phyloP scores from a whole-genome alignment of 2,888 invertebrate genomes.

The Brachyptera putata region DNA sequence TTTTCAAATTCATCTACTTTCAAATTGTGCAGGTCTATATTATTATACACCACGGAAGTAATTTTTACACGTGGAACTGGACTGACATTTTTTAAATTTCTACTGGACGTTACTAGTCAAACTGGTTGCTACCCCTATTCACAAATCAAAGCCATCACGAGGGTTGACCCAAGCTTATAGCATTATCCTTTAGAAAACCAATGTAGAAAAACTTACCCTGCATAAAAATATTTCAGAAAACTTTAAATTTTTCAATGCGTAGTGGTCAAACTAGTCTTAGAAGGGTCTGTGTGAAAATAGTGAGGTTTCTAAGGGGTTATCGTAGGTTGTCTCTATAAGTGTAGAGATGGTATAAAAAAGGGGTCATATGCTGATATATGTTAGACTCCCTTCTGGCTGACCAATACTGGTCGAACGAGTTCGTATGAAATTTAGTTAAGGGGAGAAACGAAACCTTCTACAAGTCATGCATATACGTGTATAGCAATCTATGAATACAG shows the following conservation, averaged over 20 bases:
- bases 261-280: conserved; percentile 15
- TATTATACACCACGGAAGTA: conserved; percentile 10
- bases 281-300: not conserved
- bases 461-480: not conserved
- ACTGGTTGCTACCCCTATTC: conserved; percentile 6
- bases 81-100: conserved; percentile 9
- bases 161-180: not conserved
- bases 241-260: conserved; percentile 6
- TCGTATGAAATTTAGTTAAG: not conserved
- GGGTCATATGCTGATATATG: no score
- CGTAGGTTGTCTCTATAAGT: no score
- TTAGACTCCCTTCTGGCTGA: no score
- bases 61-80: conserved; percentile 6
- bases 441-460: not conserved
- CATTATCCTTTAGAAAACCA: not conserved
- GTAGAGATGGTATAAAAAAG: not conserved
- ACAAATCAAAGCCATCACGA: not conserved
- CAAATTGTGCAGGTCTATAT: no score
- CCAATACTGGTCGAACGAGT: conserved; percentile 16
- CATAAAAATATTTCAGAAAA: conserved; percentile 16
- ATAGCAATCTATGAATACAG: not conserved
- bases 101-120: conserved; percentile 17
- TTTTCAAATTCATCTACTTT: no score
- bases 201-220: conserved; percentile 11
- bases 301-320: not conserved